Evolutionary conservation across 2,888 invertebrate species (phyloP).

Genomic region (Phengaris alcon): DNA sequence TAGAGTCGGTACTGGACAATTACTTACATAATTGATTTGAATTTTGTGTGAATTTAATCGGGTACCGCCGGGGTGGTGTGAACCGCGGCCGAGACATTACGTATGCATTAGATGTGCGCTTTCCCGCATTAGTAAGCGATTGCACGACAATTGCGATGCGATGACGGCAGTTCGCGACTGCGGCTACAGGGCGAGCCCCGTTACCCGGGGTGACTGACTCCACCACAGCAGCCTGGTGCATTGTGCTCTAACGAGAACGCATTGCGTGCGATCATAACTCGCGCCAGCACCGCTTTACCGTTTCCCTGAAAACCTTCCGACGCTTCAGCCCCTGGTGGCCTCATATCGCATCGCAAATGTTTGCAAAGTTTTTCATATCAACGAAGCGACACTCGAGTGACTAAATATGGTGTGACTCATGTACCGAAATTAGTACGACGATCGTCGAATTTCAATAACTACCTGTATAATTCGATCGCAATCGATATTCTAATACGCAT

Average conservation of each 20-base stretch:
- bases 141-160: slow-evolving; percentile 65
- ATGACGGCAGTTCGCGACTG: slow-evolving; percentile 57
- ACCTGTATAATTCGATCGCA: slow-evolving; percentile 31
- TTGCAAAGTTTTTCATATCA: background rate
- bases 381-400: background rate
- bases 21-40: slow-evolving; percentile 27
- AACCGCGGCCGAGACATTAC: slow-evolving; percentile 50
- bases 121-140: slow-evolving; percentile 66
- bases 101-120: slow-evolving; percentile 56
- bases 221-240: slow-evolving; percentile 76
- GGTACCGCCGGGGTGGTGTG: slow-evolving; percentile 41
- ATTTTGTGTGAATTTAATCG: slow-evolving; percentile 27
- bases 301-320: slow-evolving; percentile 30
- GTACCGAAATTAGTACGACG: slow-evolving; percentile 24
- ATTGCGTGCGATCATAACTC: slow-evolving; percentile 69
- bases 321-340: background rate
- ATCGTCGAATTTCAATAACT: slow-evolving; percentile 27
- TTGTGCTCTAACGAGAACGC: slow-evolving; percentile 78
- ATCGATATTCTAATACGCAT: slow-evolving; percentile 48
- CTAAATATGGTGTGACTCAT: slow-evolving; percentile 20
- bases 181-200: slow-evolving; percentile 75
- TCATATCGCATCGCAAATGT: background rate
- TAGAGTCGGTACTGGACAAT: slow-evolving; percentile 40
- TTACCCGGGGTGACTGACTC: slow-evolving; percentile 77
- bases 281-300: slow-evolving; percentile 58